phyloP scores from a whole-genome alignment of 1,140 invertebrate species.

The Meloidogyne exigua region DNA sequence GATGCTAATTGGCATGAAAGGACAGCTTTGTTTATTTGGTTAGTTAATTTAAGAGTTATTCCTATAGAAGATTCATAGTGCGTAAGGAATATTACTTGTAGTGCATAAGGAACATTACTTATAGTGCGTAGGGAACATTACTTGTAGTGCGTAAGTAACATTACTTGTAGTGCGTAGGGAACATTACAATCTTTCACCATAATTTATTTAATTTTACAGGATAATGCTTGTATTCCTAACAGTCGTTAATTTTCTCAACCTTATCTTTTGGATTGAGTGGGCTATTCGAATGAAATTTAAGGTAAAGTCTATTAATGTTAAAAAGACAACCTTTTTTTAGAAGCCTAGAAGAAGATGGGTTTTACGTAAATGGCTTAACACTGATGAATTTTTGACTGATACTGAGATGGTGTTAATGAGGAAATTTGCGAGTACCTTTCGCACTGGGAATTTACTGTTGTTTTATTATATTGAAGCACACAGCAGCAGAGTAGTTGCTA shows the following conservation, averaged over 20 bases:
- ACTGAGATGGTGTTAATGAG: conserved; percentile 15
- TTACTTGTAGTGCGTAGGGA: not conserved
- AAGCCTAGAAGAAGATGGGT: conserved; percentile 18
- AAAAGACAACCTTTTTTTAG: conserved; percentile 7
- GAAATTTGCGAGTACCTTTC: conserved; percentile 30
- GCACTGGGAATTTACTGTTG: conserved; percentile 34
- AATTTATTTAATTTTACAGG: conserved; percentile 18
- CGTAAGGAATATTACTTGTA: not conserved
- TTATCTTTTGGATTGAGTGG: conserved; percentile 35
- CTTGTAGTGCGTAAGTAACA: not conserved
- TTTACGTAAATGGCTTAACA: conserved; percentile 32
- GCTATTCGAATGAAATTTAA: conserved; percentile 28
- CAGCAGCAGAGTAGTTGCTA: conserved; percentile 38
- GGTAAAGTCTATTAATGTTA: not conserved
- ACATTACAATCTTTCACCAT: not conserved
- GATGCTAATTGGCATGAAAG: conserved; percentile 41
- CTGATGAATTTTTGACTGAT: conserved; percentile 27
- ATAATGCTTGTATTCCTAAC: conserved; percentile 36
- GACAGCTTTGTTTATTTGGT: conserved; percentile 39
- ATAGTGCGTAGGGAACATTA: not conserved
- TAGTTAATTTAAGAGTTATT: not conserved
- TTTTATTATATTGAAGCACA: conserved; percentile 43
- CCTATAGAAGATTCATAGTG: too few relatives aligned
- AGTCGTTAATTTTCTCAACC: conserved; percentile 32
- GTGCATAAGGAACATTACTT: not conserved